Percentiles rank a stretch among this genome's conserved stretches.
Evolutionary conservation across 1,140 invertebrate species (phyloP).

Genomic region (Drosophila navojoa): DNA sequence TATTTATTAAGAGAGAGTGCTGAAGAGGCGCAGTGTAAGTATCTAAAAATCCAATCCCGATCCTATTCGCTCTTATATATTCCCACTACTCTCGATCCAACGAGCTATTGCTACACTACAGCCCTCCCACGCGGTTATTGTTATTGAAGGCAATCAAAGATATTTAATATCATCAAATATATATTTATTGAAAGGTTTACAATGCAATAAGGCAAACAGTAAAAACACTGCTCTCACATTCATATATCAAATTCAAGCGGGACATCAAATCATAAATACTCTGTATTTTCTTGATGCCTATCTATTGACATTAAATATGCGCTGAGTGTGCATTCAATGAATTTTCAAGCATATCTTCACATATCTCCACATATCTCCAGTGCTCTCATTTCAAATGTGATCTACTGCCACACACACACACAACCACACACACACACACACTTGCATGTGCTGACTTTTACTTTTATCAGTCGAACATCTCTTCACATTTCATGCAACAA

Average conservation of each 20-base stretch:
- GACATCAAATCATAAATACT: neutral
- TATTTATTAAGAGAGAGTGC: too few species aligned
- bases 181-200: neutral
- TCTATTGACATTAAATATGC: constrained; percentile 27
- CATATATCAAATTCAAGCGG: neutral
- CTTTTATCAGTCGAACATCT: constrained; percentile 41
- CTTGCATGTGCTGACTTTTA: constrained; percentile 37
- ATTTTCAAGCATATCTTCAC: constrained; percentile 36
- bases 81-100: too few species aligned
- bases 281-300: constrained; percentile 14
- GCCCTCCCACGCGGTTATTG: too few species aligned
- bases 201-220: neutral
- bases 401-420: constrained; percentile 32
- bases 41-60: too few species aligned
- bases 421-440: constrained; percentile 7
- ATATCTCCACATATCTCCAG: constrained; percentile 14
- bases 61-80: too few species aligned
- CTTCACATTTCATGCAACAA: constrained; percentile 38
- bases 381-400: constrained; percentile 43
- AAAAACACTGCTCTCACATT: neutral
- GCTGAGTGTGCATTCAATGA: constrained; percentile 41
- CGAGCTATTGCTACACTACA: too few species aligned
- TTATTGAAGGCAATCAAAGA: neutral
- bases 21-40: too few species aligned
- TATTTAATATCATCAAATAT: neutral